Conservation (phyloP, 1,140 invertebrate genomes). For the Drosophila paulistorum region DNA sequence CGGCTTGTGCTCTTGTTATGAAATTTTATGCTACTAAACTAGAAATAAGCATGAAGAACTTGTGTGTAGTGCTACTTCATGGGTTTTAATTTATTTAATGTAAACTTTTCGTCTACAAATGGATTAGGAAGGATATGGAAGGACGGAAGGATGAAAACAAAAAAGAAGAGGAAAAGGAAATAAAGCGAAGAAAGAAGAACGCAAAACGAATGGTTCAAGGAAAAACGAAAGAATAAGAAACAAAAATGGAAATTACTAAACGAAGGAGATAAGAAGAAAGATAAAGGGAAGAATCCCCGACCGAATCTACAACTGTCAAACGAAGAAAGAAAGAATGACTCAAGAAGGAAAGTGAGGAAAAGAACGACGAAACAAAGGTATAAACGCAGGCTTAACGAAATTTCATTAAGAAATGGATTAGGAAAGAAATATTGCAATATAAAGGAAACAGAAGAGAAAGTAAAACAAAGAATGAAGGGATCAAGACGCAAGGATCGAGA, state of each 20-base stretch:
- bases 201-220: neutral
- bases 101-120: slow-evolving; percentile 31
- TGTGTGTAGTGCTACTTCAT: slow-evolving; percentile 25
- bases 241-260: neutral
- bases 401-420: too few species aligned
- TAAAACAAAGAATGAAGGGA: neutral
- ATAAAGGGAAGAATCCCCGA: neutral
- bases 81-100: slow-evolving; percentile 49
- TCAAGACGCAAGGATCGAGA: neutral
- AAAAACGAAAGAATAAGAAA: neutral
- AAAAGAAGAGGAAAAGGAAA: neutral
- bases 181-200: neutral
- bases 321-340: too few species aligned
- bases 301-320: neutral
- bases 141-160: neutral
- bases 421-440: neutral
- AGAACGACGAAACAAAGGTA: too few species aligned
- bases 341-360: too few species aligned
- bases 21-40: slow-evolving; percentile 65
- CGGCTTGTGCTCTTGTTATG: slow-evolving; percentile 56
- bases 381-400: too few species aligned
- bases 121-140: slow-evolving; percentile 10
- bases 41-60: slow-evolving; percentile 40
- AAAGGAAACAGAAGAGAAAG: too few species aligned
- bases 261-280: neutral